These are phyloP conservation scores for Petrocephalus schoutedeni DNA, from an alignment of 2,797 vertebrate genomes.

Conservation along the genomic window DNA sequence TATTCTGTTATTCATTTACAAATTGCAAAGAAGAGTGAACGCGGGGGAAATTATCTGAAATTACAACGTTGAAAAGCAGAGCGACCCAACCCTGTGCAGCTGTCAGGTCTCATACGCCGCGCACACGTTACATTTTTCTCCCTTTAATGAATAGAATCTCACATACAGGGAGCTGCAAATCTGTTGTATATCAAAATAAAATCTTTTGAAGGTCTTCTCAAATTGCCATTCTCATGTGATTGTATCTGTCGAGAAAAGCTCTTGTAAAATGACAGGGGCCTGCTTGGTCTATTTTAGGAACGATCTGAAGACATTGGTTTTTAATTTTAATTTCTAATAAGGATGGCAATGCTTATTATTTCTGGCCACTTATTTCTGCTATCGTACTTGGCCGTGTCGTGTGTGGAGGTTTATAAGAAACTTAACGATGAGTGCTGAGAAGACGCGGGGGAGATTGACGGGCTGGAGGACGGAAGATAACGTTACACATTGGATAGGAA, in stretches of 20 bases:
- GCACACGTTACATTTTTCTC: constrained; percentile 32
- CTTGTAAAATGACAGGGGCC: background rate
- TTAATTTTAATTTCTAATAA: background rate
- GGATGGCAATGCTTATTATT: background rate
- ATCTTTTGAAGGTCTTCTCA: constrained; percentile 9
- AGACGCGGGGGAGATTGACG: constrained; percentile 4
- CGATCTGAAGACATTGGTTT: background rate
- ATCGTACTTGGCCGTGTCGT: background rate
- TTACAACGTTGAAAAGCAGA: constrained; percentile 85
- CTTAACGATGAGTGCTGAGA: background rate
- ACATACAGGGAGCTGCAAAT: constrained; percentile 3
- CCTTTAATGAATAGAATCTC: constrained; percentile 20
- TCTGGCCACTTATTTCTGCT: constrained; percentile 1
- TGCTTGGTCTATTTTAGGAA: background rate
- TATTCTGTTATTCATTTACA: constrained; percentile 99
- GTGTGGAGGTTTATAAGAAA: background rate
- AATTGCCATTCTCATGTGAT: constrained; percentile 14
- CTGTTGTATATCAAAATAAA: constrained; percentile 21
- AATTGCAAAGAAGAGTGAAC: constrained; percentile 97
- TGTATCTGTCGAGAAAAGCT: background rate
- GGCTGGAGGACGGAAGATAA: constrained; percentile 14
- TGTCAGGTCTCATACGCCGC: constrained; percentile 75
- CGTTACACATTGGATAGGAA: constrained; percentile 28
- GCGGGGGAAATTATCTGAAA: constrained; percentile 95
- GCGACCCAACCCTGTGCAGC: too few relatives aligned